phyloP scores from a whole-genome alignment of 2,888 invertebrate species.

The Hybos culiciformis region DNA sequence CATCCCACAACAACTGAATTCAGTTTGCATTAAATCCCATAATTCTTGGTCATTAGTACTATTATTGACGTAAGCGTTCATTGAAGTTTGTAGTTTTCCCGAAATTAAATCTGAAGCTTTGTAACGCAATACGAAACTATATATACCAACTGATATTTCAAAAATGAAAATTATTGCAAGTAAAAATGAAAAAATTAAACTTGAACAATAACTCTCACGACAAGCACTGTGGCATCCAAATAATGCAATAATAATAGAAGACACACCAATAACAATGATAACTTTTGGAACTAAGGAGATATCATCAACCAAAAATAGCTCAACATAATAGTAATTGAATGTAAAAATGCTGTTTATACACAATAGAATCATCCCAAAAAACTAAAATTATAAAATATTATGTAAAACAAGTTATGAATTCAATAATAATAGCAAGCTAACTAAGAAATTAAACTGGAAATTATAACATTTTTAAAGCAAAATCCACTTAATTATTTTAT shows the following conservation, averaged over 20 bases:
- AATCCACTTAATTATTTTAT: too few species aligned
- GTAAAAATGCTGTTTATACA: too few species aligned
- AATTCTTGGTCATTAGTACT: constrained; percentile 35
- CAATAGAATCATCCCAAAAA: too few species aligned
- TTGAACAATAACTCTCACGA: constrained; percentile 70
- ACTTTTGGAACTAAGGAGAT: constrained; percentile 62
- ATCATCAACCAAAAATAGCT: constrained; percentile 49
- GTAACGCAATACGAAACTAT: constrained; percentile 48
- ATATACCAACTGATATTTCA: constrained; percentile 64
- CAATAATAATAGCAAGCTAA: too few species aligned
- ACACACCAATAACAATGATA: constrained; percentile 53
- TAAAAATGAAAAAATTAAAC: constrained; percentile 54
- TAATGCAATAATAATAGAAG: constrained; percentile 61
- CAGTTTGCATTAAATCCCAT: constrained; percentile 49
- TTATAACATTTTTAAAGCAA: too few species aligned
- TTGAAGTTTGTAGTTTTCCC: constrained; percentile 38
- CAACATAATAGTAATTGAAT: too few species aligned
- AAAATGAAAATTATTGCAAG: constrained; percentile 58
- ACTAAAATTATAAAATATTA: too few species aligned
- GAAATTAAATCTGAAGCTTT: constrained; percentile 42
- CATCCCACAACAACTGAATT: constrained; percentile 55
- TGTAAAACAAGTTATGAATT: too few species aligned
- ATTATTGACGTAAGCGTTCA: constrained; percentile 36
- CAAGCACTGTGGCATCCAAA: constrained; percentile 83
- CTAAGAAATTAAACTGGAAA: too few species aligned